A percentile compares a stretch with the other conserved stretches of the same genome.
Evolutionary conservation across 2,113 vertebrate genomes (phyloP).

Genomic region (Cynopterus brachyotis): DNA sequence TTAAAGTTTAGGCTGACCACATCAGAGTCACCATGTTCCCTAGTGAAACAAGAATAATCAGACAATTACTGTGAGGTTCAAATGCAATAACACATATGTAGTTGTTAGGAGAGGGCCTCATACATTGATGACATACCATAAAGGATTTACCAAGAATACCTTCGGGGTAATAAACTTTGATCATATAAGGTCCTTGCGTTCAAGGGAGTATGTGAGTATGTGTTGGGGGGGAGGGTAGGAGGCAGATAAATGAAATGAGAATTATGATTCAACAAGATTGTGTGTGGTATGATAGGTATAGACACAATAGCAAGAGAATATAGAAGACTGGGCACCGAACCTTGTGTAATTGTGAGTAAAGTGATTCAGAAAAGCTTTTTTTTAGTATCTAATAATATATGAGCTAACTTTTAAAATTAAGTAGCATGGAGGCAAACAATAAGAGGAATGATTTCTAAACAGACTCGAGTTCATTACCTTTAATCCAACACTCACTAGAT

Average conservation of each 20-base stretch:
- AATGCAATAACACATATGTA: rapidly evolving
- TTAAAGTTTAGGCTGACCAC: neutral
- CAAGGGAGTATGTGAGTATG: neutral
- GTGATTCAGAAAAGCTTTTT: neutral
- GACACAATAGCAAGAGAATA: neutral
- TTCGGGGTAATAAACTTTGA: neutral
- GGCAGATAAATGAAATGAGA: neutral
- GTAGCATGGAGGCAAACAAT: neutral
- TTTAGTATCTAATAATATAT: neutral
- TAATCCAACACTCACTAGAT: neutral
- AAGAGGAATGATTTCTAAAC: neutral
- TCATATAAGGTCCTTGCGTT: neutral
- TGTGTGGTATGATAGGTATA: neutral
- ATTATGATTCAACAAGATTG: neutral
- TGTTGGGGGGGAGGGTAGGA: neutral
- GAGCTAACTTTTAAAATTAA: neutral
- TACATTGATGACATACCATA: no score
- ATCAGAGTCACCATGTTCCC: neutral
- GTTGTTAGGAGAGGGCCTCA: neutral
- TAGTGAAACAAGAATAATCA: neutral
- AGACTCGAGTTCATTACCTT: neutral
- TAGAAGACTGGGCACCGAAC: neutral
- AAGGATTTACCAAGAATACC: neutral
- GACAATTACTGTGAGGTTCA: neutral
- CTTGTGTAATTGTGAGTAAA: neutral